Evolutionary conservation across 2,888 invertebrate species (phyloP).

Genomic region (Sphecodes monilicornis): DNA sequence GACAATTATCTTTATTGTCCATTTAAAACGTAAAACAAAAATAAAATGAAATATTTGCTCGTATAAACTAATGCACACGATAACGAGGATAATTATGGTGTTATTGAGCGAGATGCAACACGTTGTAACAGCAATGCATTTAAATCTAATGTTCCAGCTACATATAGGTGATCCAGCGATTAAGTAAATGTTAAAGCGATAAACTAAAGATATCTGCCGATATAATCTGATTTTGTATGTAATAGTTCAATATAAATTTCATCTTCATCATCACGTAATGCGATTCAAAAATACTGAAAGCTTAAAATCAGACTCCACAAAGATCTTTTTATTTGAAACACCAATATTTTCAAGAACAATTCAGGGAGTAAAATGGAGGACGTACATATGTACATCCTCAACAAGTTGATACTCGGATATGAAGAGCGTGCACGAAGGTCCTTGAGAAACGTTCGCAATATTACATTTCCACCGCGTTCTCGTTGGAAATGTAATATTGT

Average conservation of each 20-base stretch:
- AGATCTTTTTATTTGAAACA: not conserved
- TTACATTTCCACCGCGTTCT: not conserved
- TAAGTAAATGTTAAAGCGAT: too few species aligned
- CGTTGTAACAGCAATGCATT: not conserved
- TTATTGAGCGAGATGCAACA: not conserved
- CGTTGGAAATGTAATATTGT: not conserved
- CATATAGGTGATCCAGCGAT: not conserved
- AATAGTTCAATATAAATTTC: not conserved
- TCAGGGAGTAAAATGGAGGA: not conserved
- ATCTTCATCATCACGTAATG: not conserved
- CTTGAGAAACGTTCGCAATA: not conserved
- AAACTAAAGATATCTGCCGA: not conserved
- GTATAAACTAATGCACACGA: not conserved
- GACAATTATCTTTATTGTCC: not conserved
- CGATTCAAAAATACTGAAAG: not conserved
- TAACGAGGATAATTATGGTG: not conserved
- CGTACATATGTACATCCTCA: not conserved
- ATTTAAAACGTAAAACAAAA: not conserved
- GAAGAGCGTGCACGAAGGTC: not conserved
- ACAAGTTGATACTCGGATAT: not conserved
- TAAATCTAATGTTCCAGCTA: not conserved
- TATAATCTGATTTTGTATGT: too few species aligned
- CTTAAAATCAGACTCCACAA: not conserved
- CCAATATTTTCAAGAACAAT: not conserved
- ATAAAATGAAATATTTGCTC: not conserved